Percentiles rank a stretch among this genome's conserved stretches.
These are phyloP conservation scores for Pelecanus crispus DNA, from an alignment of 2,113 vertebrate genomes.

Conservation along the genomic window DNA sequence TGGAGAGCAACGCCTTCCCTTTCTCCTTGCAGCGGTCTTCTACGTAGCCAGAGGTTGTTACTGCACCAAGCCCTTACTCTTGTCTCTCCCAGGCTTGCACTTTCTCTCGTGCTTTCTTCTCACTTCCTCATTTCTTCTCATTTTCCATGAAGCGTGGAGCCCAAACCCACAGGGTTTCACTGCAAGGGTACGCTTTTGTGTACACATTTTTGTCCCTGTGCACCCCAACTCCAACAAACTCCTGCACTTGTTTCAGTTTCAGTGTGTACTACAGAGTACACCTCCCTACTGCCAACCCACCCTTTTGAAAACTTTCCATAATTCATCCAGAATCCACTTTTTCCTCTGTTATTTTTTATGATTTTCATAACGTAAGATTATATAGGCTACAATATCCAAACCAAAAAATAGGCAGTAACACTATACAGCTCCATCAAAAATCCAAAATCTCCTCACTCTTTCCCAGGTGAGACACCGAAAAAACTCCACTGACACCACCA, in stretches of 20 bases:
- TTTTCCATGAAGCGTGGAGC: background rate
- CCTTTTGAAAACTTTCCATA: background rate
- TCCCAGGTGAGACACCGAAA: background rate
- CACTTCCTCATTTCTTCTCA: background rate
- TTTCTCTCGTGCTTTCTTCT: background rate
- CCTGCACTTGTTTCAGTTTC: background rate
- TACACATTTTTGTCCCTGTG: background rate
- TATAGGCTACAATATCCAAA: background rate
- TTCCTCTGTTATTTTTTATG: background rate
- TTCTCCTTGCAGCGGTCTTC: background rate
- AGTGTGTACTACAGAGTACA: background rate
- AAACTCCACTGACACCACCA: background rate
- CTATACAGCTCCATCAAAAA: background rate
- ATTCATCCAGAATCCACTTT: background rate
- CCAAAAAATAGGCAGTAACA: background rate
- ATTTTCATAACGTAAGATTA: background rate
- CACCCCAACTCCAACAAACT: background rate
- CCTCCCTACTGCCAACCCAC: background rate
- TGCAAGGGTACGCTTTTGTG: background rate
- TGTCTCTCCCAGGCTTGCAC: background rate
- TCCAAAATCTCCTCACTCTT: background rate
- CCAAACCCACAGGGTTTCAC: background rate
- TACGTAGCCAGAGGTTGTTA: rapidly evolving
- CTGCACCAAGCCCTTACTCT: background rate
- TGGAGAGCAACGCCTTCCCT: background rate